Conservation (phyloP, 2,113 vertebrate species). For the Triplophysa siluroides region DNA sequence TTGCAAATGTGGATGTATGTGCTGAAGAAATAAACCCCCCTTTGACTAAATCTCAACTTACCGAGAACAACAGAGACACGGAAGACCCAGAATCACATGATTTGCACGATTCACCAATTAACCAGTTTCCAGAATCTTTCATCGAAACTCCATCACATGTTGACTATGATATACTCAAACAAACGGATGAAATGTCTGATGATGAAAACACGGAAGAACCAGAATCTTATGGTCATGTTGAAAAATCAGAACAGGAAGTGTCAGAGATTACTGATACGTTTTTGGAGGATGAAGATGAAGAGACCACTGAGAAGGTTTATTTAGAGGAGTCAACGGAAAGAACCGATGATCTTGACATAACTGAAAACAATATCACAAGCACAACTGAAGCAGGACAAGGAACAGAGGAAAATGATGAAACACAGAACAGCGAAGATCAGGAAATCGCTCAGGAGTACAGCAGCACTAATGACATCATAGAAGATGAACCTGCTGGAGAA, state of each 20-base stretch:
- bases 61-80: constrained; percentile 34
- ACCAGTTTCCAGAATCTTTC: constrained; percentile 21
- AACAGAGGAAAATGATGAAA: constrained; percentile 6
- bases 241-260: constrained; percentile 2
- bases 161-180: constrained; percentile 6
- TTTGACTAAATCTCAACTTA: constrained; percentile 15
- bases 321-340: constrained; percentile 24
- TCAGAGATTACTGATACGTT: constrained; percentile 35
- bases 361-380: constrained; percentile 15
- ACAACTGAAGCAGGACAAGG: constrained; percentile 41
- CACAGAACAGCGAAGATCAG: background rate
- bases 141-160: constrained; percentile 6
- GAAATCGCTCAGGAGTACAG: constrained; percentile 19
- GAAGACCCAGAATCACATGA: constrained; percentile 41
- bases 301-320: background rate
- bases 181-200: constrained; percentile 17
- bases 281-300: constrained; percentile 25
- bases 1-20: constrained; percentile 55
- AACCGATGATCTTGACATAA: background rate
- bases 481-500: background rate
- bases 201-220: background rate
- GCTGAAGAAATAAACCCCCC: constrained; percentile 55
- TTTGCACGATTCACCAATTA: background rate
- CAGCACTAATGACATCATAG: background rate
- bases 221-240: constrained; percentile 6